Conservation (phyloP, 1,140 invertebrate genomes). For the Lasioglossum albipes region DNA sequence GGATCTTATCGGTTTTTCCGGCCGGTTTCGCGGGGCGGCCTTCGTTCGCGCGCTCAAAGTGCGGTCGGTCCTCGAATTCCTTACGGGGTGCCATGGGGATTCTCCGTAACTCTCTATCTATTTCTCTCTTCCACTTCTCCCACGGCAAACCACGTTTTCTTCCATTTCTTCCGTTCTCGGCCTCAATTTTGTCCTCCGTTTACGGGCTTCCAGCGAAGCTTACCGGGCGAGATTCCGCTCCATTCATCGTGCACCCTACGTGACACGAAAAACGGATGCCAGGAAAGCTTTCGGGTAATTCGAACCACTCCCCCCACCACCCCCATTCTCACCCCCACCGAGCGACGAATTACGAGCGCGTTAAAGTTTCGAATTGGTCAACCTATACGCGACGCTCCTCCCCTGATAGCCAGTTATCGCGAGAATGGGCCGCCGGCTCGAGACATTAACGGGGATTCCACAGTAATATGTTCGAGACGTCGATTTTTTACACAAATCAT, state of each 20-base stretch:
- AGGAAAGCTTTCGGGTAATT: constrained; percentile 27
- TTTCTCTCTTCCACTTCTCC: neutral
- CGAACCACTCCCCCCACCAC: constrained; percentile 5
- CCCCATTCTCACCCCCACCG: too few species aligned
- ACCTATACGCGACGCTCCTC: neutral
- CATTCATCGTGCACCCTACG: constrained; percentile 46
- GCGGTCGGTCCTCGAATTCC: constrained; percentile 5
- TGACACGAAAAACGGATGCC: constrained; percentile 51
- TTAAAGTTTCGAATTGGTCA: constrained; percentile 9
- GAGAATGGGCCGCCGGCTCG: neutral
- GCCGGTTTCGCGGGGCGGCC: constrained; percentile 4
- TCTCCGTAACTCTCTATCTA: neutral
- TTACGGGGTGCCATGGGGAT: constrained; percentile 1
- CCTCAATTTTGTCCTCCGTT: constrained; percentile 28
- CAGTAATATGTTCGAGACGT: too few species aligned
- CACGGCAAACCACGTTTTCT: neutral
- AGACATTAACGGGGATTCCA: too few species aligned
- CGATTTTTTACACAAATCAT: too few species aligned
- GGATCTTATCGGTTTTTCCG: constrained; percentile 51
- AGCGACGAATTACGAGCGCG: constrained; percentile 26
- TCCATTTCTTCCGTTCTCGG: neutral
- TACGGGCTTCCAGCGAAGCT: neutral
- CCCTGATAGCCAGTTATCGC: neutral
- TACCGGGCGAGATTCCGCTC: constrained; percentile 35
- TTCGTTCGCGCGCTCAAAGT: neutral